Percentiles rank a stretch among this genome's conserved stretches.
These are phyloP conservation scores for Babyrousa celebensis DNA, from an alignment of 2,797 vertebrate genomes.

Conservation along the genomic window DNA sequence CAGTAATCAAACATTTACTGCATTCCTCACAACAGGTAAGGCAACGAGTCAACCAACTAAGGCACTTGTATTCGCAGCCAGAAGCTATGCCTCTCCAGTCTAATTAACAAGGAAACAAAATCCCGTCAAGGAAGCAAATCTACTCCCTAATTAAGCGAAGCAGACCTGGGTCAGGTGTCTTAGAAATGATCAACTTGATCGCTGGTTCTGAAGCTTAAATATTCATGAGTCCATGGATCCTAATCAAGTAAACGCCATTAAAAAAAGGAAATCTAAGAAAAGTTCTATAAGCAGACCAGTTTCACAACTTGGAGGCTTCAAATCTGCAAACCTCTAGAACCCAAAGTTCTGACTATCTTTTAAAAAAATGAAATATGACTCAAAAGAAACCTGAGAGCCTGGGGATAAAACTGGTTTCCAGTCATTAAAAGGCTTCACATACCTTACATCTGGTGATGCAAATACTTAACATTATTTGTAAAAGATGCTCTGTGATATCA, in stretches of 20 bases:
- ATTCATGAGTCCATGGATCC: conserved; percentile 55
- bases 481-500: not conserved
- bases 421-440: not conserved
- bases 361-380: conserved; percentile 12
- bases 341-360: not conserved
- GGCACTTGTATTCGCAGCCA: conserved; percentile 71
- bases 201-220: conserved; percentile 69
- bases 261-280: conserved; percentile 20
- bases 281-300: conserved; percentile 8
- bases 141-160: conserved; percentile 72
- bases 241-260: conserved; percentile 68
- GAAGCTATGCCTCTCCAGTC: conserved; percentile 47
- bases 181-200: conserved; percentile 66
- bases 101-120: conserved; percentile 78
- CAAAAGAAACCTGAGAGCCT: conserved; percentile 44
- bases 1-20: conserved; percentile 79
- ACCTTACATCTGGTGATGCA: conserved; percentile 37
- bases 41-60: conserved; percentile 71
- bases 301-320: conserved; percentile 3
- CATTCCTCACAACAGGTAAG: conserved; percentile 81
- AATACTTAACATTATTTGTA: conserved; percentile 36
- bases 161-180: conserved; percentile 67
- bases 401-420: conserved; percentile 36
- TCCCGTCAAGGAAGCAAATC: conserved; percentile 80
- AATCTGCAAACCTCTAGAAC: not conserved